These are phyloP conservation scores for Nasonia vitripennis DNA, from an alignment of 1,140 invertebrate genomes.

Conservation along the genomic window DNA sequence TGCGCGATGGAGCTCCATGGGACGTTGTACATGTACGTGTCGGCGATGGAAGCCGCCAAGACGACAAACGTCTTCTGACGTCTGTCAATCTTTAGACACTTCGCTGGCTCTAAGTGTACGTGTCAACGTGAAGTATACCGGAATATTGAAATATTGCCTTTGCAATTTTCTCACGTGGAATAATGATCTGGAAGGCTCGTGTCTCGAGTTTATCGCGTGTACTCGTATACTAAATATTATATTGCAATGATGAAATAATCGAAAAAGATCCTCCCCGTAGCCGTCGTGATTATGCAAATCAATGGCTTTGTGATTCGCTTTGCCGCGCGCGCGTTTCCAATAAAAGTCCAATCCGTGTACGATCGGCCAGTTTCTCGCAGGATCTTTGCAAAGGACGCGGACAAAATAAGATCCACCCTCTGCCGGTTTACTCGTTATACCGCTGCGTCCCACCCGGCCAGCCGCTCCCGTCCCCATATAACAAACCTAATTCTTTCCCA, in stretches of 20 bases:
- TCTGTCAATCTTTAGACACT: not conserved
- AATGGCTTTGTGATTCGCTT: not conserved
- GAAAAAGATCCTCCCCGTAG: not conserved
- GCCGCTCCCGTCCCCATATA: not conserved
- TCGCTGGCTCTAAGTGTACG: not conserved
- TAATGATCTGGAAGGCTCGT: too few relatives aligned
- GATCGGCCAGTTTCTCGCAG: not conserved
- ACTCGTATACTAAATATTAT: not conserved
- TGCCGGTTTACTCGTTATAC: not conserved
- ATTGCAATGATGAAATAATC: not conserved
- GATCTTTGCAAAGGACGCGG: not conserved
- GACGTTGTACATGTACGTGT: too few relatives aligned
- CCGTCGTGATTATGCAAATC: not conserved
- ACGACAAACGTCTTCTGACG: slow-evolving; percentile 2
- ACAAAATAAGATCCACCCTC: not conserved
- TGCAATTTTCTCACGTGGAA: too few relatives aligned
- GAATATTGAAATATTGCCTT: too few relatives aligned
- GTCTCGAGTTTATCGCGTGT: too few relatives aligned
- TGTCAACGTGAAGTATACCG: too few relatives aligned
- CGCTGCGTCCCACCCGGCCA: not conserved
- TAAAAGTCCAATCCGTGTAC: not conserved
- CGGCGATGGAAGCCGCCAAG: not conserved
- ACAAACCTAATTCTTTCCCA: slow-evolving; percentile 39
- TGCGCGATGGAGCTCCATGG: not conserved
- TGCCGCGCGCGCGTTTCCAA: not conserved